Evolutionary conservation across 2,797 vertebrate species (phyloP).

Genomic region (Poecilia gillii): DNA sequence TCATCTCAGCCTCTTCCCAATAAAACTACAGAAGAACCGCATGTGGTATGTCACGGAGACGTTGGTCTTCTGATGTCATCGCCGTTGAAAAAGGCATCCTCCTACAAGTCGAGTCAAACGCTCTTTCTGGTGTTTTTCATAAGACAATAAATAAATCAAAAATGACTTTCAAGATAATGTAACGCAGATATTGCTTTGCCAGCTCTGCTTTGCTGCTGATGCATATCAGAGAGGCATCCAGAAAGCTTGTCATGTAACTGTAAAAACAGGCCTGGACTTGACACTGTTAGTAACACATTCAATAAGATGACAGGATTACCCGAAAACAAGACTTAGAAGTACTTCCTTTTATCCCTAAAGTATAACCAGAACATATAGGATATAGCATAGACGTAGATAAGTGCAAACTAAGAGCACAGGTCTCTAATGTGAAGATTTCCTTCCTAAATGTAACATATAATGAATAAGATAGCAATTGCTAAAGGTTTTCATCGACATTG

Average conservation of each 20-base stretch:
- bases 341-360: conserved; percentile 22
- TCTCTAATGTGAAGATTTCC: not conserved
- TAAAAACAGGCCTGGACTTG: conserved; percentile 66
- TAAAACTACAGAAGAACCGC: conserved; percentile 20
- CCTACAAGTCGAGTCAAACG: conserved; percentile 18
- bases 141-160: not conserved
- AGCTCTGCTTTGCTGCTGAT: conserved; percentile 53
- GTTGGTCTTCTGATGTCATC: conserved; percentile 4
- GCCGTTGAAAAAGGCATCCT: conserved; percentile 12
- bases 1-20: conserved; percentile 34
- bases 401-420: not conserved
- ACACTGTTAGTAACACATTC: conserved; percentile 68
- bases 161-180: conserved; percentile 23
- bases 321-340: conserved; percentile 48
- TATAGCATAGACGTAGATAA: not conserved
- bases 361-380: conserved; percentile 12
- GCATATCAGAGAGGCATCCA: conserved; percentile 66
- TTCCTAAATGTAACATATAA: conserved; percentile 6
- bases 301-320: conserved; percentile 60
- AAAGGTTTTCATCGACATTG: not conserved
- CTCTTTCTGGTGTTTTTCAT: conserved; percentile 18
- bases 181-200: conserved; percentile 31
- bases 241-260: conserved; percentile 58
- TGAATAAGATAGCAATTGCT: not conserved
- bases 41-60: not conserved